Conservation (phyloP, 2,888 invertebrate genomes). For the Drosophila mimetica region DNA sequence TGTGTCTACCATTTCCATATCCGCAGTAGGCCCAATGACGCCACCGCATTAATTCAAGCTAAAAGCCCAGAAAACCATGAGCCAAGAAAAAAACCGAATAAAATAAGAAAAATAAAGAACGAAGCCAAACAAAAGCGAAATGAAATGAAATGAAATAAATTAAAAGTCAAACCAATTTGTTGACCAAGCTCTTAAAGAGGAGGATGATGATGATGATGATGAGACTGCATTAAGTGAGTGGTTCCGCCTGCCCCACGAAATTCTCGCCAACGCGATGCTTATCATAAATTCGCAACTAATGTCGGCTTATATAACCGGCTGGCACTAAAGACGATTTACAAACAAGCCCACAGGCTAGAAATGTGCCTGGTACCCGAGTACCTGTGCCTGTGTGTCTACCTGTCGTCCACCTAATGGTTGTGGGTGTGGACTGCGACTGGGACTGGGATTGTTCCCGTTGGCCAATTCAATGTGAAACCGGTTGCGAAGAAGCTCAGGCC, state of each 20-base stretch:
- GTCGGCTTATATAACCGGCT: constrained; percentile 56
- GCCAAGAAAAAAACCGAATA: not conserved
- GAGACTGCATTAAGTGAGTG: constrained; percentile 44
- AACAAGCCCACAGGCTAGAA: constrained; percentile 16
- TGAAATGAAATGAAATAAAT: constrained; percentile 36
- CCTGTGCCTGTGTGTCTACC: constrained; percentile 1
- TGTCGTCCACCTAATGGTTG: not conserved
- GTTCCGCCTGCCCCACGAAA: constrained; percentile 53
- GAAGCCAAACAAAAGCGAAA: constrained; percentile 26
- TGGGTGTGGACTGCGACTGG: constrained; percentile 17
- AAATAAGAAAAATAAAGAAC: constrained; percentile 14
- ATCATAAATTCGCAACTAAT: constrained; percentile 60
- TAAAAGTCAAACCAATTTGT: constrained; percentile 41
- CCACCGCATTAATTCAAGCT: not conserved
- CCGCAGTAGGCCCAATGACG: constrained; percentile 25
- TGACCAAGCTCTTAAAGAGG: constrained; percentile 43
- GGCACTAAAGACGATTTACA: constrained; percentile 19
- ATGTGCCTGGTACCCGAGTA: constrained; percentile 6
- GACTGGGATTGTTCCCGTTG: constrained; percentile 20
- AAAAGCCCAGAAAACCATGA: constrained; percentile 5
- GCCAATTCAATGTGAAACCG: constrained; percentile 16
- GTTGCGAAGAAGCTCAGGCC: constrained; percentile 30
- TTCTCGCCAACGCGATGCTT: constrained; percentile 52
- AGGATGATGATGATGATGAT: constrained; percentile 12
- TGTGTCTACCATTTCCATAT: constrained; percentile 1